Evolutionary conservation across 2,797 vertebrate genomes (phyloP).

Genomic region (Carapus acus): DNA sequence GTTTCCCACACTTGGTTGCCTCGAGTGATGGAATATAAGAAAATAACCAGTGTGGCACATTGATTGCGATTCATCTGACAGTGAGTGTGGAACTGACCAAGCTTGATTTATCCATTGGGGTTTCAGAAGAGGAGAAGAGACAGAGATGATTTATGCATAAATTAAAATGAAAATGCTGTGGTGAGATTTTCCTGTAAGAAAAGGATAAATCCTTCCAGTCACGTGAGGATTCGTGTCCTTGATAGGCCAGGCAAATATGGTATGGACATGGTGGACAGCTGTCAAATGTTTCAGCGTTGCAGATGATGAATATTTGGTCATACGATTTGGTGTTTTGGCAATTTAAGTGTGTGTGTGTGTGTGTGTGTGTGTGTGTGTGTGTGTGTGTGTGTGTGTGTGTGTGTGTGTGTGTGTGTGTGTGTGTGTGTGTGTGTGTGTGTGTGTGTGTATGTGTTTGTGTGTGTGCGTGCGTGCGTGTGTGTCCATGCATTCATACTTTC

Average conservation of each 20-base stretch:
- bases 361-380: neutral
- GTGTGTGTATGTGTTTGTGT: no score
- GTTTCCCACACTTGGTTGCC: no score
- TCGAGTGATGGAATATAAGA: no score
- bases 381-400: no score
- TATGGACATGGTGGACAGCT: conserved; percentile 37
- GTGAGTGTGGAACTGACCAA: conserved; percentile 15
- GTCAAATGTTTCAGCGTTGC: conserved; percentile 17
- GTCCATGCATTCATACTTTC: no score
- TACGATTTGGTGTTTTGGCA: conserved; percentile 10
- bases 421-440: no score
- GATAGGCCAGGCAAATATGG: conserved; percentile 6
- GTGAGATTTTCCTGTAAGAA: conserved; percentile 21
- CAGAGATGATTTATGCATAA: conserved; percentile 41
- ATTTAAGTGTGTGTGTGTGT: conserved; percentile 1
- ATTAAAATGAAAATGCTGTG: conserved; percentile 41
- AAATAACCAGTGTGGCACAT: no score
- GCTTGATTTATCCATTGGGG: no score
- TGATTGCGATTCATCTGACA: conserved; percentile 19
- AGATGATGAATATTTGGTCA: conserved; percentile 15
- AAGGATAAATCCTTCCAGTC: conserved; percentile 5
- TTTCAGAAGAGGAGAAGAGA: conserved; percentile 18
- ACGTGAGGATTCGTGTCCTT: conserved; percentile 7
- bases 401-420: no score
- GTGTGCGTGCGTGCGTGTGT: no score